phyloP scores from a whole-genome alignment of 2,113 vertebrate genomes.

The Neoarius graeffei region DNA sequence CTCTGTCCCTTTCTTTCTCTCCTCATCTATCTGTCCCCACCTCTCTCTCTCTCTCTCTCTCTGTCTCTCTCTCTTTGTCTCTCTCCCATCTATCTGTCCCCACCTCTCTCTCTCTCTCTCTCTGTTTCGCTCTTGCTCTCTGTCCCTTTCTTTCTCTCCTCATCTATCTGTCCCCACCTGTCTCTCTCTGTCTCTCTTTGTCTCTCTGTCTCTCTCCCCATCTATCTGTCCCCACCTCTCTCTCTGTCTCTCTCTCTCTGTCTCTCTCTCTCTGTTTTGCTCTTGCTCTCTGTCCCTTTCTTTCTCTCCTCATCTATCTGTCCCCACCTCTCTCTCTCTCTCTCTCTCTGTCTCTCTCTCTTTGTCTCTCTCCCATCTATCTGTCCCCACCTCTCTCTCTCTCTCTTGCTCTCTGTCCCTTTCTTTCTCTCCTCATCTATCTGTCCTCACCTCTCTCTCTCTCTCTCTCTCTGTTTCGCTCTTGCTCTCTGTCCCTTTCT shows the following conservation, averaged over 20 bases:
- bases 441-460: neutral
- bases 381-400: no score
- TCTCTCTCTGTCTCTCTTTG: neutral
- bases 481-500: neutral
- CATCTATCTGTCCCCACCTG: neutral
- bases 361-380: no score
- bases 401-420: no score
- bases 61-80: neutral
- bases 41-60: neutral
- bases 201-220: neutral
- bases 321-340: no score
- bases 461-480: neutral
- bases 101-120: neutral
- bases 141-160: no score
- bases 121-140: no score
- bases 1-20: neutral
- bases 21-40: neutral
- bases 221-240: no score
- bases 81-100: neutral
- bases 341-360: no score
- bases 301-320: rapidly evolving
- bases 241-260: no score
- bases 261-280: no score
- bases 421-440: neutral
- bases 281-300: neutral